A percentile compares a stretch with the other conserved stretches of the same genome.
Evolutionary conservation across 37 sponge, comb jelly and placozoan genomes (phyloP).

Genomic region (Crambe crambe): DNA sequence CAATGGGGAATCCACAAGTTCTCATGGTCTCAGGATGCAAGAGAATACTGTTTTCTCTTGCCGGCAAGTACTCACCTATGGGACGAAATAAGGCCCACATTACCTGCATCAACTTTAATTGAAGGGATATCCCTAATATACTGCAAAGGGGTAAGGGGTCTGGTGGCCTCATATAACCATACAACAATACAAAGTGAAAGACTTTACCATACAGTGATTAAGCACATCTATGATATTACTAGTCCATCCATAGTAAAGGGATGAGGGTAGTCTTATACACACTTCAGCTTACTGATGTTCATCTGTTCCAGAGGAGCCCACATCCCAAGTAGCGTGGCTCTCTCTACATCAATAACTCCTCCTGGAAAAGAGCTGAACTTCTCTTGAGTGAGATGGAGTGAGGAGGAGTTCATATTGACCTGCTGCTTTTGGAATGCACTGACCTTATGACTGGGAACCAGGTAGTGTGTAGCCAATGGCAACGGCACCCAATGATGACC

Average conservation of each 20-base stretch:
- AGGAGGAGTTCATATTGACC: background rate
- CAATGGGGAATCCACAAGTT: constrained; percentile 43
- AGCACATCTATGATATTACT: no score
- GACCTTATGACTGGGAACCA: constrained; percentile 6
- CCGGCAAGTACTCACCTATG: constrained; percentile 36
- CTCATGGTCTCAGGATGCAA: constrained; percentile 71
- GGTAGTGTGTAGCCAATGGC: background rate
- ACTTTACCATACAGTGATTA: no score
- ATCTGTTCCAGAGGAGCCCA: background rate
- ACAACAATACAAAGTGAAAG: no score
- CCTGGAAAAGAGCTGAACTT: background rate
- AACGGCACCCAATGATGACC: constrained; percentile 4
- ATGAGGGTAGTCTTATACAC: no score
- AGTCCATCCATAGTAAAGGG: no score
- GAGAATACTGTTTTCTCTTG: constrained; percentile 29
- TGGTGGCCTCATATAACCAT: no score
- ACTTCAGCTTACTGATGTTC: constrained; percentile 11
- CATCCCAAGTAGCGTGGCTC: background rate
- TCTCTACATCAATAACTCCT: background rate
- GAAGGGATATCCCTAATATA: no score
- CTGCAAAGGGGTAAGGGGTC: no score
- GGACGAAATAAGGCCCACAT: background rate
- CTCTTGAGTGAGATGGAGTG: background rate
- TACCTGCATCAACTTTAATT: background rate
- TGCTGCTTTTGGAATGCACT: background rate